Conservation (phyloP, 2,797 vertebrate genomes). For the Eulemur albifrons region DNA sequence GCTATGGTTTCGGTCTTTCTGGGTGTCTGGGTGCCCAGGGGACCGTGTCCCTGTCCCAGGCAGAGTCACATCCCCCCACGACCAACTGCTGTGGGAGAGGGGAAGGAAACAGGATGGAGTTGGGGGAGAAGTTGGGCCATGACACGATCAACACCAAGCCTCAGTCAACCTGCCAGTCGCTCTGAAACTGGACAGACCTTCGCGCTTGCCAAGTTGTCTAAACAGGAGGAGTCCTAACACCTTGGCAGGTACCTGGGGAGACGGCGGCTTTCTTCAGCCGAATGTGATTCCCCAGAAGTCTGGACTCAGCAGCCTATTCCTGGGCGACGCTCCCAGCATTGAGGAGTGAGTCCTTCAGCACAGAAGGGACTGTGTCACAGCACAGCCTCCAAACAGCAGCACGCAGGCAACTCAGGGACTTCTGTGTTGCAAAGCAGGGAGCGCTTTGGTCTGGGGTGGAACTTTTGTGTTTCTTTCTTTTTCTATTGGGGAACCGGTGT, state of each 20-base stretch:
- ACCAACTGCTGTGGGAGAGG: background rate
- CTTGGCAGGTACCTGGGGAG: background rate
- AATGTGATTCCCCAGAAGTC: background rate
- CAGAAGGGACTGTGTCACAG: background rate
- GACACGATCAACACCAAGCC: background rate
- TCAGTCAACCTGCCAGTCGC: background rate
- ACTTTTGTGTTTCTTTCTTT: background rate
- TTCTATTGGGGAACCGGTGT: background rate
- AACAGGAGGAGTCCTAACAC: background rate
- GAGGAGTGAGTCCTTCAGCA: background rate
- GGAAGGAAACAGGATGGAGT: background rate
- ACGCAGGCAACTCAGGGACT: too few relatives aligned
- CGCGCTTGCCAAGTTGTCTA: background rate
- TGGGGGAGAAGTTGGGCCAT: background rate
- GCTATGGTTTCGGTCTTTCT: background rate
- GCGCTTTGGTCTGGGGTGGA: background rate
- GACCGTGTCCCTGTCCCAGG: accelerated
- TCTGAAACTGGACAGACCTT: background rate
- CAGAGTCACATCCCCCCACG: background rate
- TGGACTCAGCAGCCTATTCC: background rate
- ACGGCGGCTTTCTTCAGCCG: background rate
- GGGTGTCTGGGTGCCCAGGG: too few relatives aligned
- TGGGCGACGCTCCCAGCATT: background rate
- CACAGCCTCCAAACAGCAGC: accelerated
- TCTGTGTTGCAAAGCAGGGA: background rate